Evolutionary conservation across 1,140 invertebrate genomes (phyloP).

Genomic region (Geopemphigus sp.): DNA sequence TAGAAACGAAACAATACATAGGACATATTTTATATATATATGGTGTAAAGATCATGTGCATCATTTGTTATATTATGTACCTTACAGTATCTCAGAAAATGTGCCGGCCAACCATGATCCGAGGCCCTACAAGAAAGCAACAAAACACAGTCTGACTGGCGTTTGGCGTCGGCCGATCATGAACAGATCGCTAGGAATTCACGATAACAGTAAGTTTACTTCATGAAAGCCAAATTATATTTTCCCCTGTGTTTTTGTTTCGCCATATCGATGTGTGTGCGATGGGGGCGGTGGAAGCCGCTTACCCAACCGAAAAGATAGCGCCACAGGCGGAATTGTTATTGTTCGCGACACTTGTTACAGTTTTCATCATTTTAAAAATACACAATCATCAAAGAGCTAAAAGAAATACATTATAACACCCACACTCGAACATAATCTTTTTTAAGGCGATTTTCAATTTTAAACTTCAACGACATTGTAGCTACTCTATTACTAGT

Average conservation of each 20-base stretch:
- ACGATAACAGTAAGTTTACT: not conserved
- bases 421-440: not conserved
- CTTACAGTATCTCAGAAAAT: conserved; percentile 28
- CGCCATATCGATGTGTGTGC: conserved; percentile 2
- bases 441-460: not conserved
- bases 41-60: not conserved
- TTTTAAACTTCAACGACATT: not conserved
- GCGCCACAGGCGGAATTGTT: conserved; percentile 17
- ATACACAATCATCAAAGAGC: not conserved
- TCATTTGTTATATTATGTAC: not conserved
- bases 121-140: conserved; percentile 19
- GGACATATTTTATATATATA: not conserved
- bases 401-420: not conserved
- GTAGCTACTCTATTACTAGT: not conserved
- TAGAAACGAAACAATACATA: conserved; percentile 28
- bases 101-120: conserved; percentile 39
- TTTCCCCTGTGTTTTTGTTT: conserved; percentile 26
- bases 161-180: not conserved
- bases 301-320: not conserved
- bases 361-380: conserved; percentile 13
- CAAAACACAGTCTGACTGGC: not conserved
- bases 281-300: conserved; percentile 30
- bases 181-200: not conserved
- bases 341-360: conserved; percentile 19
- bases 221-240: not conserved